These are phyloP conservation scores for Pleuronectes platessa DNA, from an alignment of 2,113 vertebrate genomes.

Conservation along the genomic window DNA sequence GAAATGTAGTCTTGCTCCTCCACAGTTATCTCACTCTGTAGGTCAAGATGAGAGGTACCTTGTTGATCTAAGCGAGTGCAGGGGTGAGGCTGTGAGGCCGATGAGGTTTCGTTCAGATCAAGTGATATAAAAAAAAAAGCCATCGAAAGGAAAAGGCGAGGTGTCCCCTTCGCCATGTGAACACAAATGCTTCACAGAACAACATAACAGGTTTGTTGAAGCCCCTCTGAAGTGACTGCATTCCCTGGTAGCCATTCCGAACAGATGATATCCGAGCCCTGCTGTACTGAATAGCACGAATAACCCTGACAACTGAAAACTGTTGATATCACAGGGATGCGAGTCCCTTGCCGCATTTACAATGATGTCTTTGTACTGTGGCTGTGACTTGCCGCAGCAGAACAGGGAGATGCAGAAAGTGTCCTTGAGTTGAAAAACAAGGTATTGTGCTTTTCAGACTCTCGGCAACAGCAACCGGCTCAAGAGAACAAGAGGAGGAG, in stretches of 20 bases:
- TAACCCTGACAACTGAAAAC: constrained; percentile 35
- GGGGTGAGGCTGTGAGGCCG: constrained; percentile 38
- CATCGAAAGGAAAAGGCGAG: constrained; percentile 5
- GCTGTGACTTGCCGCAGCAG: constrained; percentile 37
- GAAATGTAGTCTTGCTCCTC: constrained; percentile 28
- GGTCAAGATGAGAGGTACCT: constrained; percentile 55
- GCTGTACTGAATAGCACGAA: constrained; percentile 27
- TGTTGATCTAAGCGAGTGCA: constrained; percentile 47
- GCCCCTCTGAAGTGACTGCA: constrained; percentile 25
- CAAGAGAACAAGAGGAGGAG: constrained; percentile 14
- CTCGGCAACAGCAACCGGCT: constrained; percentile 13
- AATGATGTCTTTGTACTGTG: constrained; percentile 26
- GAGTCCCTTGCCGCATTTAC: constrained; percentile 8
- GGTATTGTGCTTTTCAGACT: constrained; percentile 7
- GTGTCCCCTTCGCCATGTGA: constrained; percentile 4
- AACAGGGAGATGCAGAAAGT: constrained; percentile 15
- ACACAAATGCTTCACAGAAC: constrained; percentile 21
- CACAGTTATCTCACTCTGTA: constrained; percentile 44
- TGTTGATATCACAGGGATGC: constrained; percentile 29
- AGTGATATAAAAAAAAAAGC: constrained; percentile 37
- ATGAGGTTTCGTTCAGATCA: constrained; percentile 45
- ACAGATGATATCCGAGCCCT: constrained; percentile 14
- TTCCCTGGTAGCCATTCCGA: constrained; percentile 37
- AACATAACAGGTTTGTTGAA: constrained; percentile 31
- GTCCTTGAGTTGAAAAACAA: constrained; percentile 58